phyloP scores from a whole-genome alignment of 2,888 invertebrate genomes.

The Lamproptera curius region DNA sequence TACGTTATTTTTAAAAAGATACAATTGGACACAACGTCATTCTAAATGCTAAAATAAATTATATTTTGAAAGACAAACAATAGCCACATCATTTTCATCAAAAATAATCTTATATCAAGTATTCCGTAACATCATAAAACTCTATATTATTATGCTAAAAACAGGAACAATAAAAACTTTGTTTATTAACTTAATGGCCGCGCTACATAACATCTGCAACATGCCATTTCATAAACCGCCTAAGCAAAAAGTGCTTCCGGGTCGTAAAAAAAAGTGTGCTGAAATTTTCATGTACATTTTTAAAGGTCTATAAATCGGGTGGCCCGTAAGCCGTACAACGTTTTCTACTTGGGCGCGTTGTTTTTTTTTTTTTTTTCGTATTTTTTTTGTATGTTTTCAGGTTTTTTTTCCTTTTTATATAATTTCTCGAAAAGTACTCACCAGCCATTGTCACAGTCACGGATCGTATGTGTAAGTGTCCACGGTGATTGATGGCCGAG shows the following conservation, averaged over 20 bases:
- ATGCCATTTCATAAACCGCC: slow-evolving; percentile 1
- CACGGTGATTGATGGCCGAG: slow-evolving; percentile 54
- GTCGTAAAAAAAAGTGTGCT: slow-evolving; percentile 5
- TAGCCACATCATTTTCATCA: too few species aligned
- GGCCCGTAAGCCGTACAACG: slow-evolving; percentile 28
- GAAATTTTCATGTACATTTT: slow-evolving; percentile 8
- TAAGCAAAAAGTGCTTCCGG: neutral
- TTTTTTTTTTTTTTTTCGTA: too few species aligned
- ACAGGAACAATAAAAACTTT: too few species aligned
- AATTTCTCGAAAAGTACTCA: slow-evolving; percentile 36
- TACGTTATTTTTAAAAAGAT: too few species aligned
- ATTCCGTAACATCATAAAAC: too few species aligned
- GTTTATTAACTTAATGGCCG: too few species aligned
- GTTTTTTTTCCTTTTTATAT: slow-evolving; percentile 30
- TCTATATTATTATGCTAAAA: too few species aligned
- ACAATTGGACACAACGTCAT: too few species aligned
- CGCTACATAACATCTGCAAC: neutral
- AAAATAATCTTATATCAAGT: too few species aligned
- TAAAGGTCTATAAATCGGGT: slow-evolving; percentile 3
- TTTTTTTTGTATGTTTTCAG: too few species aligned
- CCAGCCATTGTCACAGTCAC: slow-evolving; percentile 39
- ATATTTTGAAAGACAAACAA: too few species aligned
- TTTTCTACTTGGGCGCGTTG: slow-evolving; percentile 37
- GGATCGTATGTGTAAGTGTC: slow-evolving; percentile 46
- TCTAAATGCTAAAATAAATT: too few species aligned